Evolutionary conservation across 2,888 invertebrate species (phyloP), one percentile per base, ranked within the genome.

Genomic region (Protonemura montana): DNA sequence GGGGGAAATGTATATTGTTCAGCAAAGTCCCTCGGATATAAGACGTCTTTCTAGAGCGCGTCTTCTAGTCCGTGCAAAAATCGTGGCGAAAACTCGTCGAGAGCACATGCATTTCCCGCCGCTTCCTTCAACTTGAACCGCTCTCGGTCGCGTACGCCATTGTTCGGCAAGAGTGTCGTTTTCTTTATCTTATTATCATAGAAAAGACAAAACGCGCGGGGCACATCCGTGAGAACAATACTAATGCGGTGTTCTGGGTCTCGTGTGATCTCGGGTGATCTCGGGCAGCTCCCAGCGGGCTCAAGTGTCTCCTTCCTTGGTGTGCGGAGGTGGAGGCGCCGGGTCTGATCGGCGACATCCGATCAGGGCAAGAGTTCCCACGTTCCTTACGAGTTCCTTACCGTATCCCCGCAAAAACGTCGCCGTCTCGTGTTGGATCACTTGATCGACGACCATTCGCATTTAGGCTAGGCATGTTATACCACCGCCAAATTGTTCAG

Each of bases 161-260:
- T 59, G 59, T 59, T 59, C 59, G 59, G 16, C 13, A 59, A 59
- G 59, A 59, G 59, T 59, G 59, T 59, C 59, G 59, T 13, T 59
- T 59, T 59, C 59, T 59, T 59, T 59, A 21, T 21, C 21, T 59
- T 59, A 59, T 59, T 59, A 59, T 59, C 59, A 59, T 59, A 10
- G 59, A 59, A 10, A 59, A 59, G 59, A 21, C 59, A 59, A 59
- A 59, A 59, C 59, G 59, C n/a, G n/a, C 21, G 16, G 59, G 59
- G 59, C 59, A 21, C 59, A 59, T 59, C 59, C 59, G 59, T 59
- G 59, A 59, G 59, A 59, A 59, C 59, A 59, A 59, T 59, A 59
- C 59, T 59, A 59, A 21, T 21, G 21, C 59, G 35, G 59, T 59
- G 59, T 10, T 59, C 59, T 41, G 6, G 41, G 21, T 59, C 59